Percentiles rank a stretch among this genome's conserved stretches.
Evolutionary conservation across 2,797 vertebrate species (phyloP).

Genomic region (Squalus acanthias): DNA sequence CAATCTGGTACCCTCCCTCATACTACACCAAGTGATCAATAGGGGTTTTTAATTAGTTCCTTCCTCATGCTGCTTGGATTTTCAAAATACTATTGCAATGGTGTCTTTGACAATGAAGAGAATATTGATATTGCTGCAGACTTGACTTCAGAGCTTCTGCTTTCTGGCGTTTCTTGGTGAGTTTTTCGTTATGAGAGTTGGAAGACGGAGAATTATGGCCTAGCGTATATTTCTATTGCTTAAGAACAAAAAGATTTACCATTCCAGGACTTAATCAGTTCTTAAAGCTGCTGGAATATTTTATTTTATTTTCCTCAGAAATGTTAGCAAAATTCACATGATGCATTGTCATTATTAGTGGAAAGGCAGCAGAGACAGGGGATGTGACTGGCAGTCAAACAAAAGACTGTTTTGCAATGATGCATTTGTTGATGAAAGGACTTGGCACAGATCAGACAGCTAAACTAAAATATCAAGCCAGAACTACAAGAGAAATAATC

Average conservation of each 20-base stretch:
- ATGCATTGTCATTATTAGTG: not conserved
- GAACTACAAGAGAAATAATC: slow-evolving; percentile 16
- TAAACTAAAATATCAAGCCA: slow-evolving; percentile 34
- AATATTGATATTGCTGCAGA: not conserved
- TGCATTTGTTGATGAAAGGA: slow-evolving; percentile 27
- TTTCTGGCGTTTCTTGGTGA: not conserved
- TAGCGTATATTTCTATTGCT: not conserved
- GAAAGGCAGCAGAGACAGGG: not conserved
- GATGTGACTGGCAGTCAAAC: not conserved
- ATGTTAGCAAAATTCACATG: slow-evolving; percentile 9
- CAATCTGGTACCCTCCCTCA: not conserved
- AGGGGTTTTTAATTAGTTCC: not conserved
- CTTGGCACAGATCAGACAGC: slow-evolving; percentile 21
- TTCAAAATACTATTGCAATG: not conserved
- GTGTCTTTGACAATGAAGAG: not conserved
- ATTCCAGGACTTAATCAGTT: not conserved
- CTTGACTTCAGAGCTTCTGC: not conserved
- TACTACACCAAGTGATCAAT: not conserved
- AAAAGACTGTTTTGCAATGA: slow-evolving; percentile 28
- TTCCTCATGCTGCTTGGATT: not conserved
- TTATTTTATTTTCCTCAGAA: not conserved
- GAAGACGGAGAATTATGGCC: not conserved
- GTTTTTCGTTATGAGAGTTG: not conserved
- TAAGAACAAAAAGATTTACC: not conserved
- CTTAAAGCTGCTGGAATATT: not conserved